Conservation (phyloP, 2,888 invertebrate genomes). For the Drosophila anomelani region DNA sequence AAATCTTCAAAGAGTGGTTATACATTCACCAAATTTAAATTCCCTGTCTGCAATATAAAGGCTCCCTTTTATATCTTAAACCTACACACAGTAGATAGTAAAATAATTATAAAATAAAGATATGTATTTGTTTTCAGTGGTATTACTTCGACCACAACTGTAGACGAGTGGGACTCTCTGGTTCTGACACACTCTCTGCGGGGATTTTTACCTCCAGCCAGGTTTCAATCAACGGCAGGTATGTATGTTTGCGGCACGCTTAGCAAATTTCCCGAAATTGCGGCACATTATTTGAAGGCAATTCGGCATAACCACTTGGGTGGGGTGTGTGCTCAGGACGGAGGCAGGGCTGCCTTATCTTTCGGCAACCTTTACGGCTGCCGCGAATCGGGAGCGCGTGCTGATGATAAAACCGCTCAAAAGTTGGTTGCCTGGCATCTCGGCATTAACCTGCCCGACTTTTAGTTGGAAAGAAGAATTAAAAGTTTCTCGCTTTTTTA, state of each 20-base stretch:
- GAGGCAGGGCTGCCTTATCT: conserved; percentile 37
- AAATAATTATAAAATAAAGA: neutral
- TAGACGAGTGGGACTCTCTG: neutral
- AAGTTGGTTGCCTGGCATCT: conserved; percentile 22
- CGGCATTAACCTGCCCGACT: conserved; percentile 28
- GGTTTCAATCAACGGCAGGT: conserved; percentile 45
- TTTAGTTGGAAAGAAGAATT: conserved; percentile 29
- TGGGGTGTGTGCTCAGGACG: conserved; percentile 11
- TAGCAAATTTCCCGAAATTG: conserved; percentile 57
- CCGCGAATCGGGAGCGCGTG: conserved; percentile 46
- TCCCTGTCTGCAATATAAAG: too few species aligned
- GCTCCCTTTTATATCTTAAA: too few species aligned
- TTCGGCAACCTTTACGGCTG: conserved; percentile 38
- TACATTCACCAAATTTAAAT: neutral
- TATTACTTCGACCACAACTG: neutral
- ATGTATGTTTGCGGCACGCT: conserved; percentile 44
- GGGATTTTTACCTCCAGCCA: conserved; percentile 1
- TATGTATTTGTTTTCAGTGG: neutral
- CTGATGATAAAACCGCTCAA: conserved; percentile 49
- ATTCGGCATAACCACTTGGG: conserved; percentile 3
- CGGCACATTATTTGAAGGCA: conserved; percentile 42
- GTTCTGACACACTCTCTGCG: neutral
- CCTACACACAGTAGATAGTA: neutral
- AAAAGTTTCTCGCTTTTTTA: conserved; percentile 25
- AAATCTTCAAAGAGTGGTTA: too few species aligned